phyloP scores from a whole-genome alignment of 2,888 invertebrate species.

The Dynastes maya region DNA sequence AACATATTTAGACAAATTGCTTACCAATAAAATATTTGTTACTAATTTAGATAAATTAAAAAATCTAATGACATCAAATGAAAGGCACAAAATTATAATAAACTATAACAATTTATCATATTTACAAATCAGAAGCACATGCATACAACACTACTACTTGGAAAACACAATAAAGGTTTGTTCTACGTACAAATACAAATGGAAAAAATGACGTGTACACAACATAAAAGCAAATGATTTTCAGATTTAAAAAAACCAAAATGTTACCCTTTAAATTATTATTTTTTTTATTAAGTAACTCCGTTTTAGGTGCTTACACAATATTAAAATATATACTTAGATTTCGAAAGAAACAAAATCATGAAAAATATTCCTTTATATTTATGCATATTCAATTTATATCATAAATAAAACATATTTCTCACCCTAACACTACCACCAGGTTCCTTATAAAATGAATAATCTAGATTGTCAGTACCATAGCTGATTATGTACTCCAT shows the following conservation, averaged over 20 bases:
- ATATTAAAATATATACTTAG: too few species aligned
- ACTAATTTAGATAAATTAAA: too few species aligned
- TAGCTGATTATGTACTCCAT: conserved; percentile 95
- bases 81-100: too few species aligned
- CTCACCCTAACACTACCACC: conserved; percentile 93
- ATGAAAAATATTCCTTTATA: neutral
- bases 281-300: too few species aligned
- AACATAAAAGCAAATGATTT: conserved; percentile 29
- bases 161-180: conserved; percentile 43
- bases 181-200: conserved; percentile 26
- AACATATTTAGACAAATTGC: too few species aligned
- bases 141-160: neutral
- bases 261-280: too few species aligned
- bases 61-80: too few species aligned
- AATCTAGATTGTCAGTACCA: conserved; percentile 92
- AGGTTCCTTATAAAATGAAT: conserved; percentile 90
- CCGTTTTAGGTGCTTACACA: too few species aligned
- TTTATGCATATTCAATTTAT: neutral
- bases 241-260: neutral
- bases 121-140: neutral
- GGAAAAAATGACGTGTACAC: conserved; percentile 10
- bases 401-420: conserved; percentile 40
- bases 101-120: too few species aligned
- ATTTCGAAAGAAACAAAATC: too few species aligned
- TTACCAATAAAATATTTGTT: too few species aligned